A percentile compares a stretch with the other conserved stretches of the same genome.
phyloP scores from a whole-genome alignment of 2,113 vertebrate species.

The Mionectes macconnelli region DNA sequence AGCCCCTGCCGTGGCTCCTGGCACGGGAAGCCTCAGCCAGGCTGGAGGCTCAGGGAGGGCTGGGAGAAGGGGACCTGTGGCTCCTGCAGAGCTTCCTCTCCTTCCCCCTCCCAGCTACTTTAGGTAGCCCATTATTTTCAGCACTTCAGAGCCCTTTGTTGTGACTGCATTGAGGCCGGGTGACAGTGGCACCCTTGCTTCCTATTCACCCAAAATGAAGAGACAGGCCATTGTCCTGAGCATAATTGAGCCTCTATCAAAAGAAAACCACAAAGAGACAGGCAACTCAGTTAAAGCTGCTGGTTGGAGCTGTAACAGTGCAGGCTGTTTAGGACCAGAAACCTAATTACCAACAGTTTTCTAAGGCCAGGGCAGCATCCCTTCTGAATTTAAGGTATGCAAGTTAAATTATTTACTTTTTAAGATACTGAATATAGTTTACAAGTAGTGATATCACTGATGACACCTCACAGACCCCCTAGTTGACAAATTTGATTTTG shows the following conservation, averaged over 20 bases:
- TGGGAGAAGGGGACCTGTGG: background rate
- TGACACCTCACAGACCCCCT: background rate
- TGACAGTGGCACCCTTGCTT: conserved; percentile 58
- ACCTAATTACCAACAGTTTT: conserved; percentile 20
- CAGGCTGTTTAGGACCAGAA: conserved; percentile 36
- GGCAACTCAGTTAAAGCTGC: conserved; percentile 41
- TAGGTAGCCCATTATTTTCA: conserved; percentile 44
- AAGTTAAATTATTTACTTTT: background rate
- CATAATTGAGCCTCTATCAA: conserved; percentile 66
- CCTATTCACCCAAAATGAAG: conserved; percentile 65
- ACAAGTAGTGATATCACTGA: background rate
- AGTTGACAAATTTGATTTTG: background rate
- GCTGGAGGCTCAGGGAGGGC: background rate
- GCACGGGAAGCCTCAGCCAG: background rate
- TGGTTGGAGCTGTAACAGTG: background rate
- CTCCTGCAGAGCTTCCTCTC: background rate
- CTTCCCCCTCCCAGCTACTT: background rate
- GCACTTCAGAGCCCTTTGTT: conserved; percentile 48
- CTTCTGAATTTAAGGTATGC: background rate
- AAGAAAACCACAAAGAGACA: conserved; percentile 43
- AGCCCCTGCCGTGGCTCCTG: too few species aligned
- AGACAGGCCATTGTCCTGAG: conserved; percentile 63
- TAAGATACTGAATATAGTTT: background rate
- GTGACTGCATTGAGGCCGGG: conserved; percentile 42
- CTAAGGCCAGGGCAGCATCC: background rate